These are phyloP conservation scores for Liodrosophila aerea DNA, from an alignment of 2,888 invertebrate species.

Conservation along the genomic window DNA sequence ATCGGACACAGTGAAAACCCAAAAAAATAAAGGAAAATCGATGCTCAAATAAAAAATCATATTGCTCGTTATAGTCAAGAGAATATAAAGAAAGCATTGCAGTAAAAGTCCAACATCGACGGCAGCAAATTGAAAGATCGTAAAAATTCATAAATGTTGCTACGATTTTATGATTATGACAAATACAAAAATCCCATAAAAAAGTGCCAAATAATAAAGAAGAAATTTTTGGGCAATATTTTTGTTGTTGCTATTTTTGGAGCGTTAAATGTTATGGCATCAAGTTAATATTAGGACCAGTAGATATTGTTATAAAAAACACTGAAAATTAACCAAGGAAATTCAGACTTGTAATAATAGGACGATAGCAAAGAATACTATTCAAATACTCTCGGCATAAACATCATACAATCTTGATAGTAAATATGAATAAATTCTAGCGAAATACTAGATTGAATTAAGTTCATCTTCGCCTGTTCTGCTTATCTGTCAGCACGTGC, in stretches of 20 bases:
- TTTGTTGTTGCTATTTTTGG: neutral
- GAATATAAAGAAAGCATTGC: constrained; percentile 19
- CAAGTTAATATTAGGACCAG: too few relatives aligned
- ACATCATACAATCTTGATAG: too few relatives aligned
- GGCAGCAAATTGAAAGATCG: constrained; percentile 53
- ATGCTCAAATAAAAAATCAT: constrained; percentile 23
- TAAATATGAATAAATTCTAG: too few relatives aligned
- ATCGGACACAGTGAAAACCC: neutral
- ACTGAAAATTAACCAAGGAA: too few relatives aligned
- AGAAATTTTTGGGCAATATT: neutral
- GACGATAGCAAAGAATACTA: too few relatives aligned
- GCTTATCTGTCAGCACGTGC: neutral
- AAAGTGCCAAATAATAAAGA: constrained; percentile 1
- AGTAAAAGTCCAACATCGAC: constrained; percentile 29
- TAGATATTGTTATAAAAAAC: too few relatives aligned
- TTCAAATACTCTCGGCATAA: too few relatives aligned
- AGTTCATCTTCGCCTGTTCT: too few relatives aligned
- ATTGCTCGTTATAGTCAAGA: constrained; percentile 21
- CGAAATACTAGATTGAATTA: too few relatives aligned
- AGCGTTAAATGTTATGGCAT: neutral
- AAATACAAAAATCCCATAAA: constrained; percentile 11
- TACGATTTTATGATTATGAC: constrained; percentile 36
- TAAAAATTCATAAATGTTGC: constrained; percentile 38
- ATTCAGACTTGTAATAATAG: too few relatives aligned
- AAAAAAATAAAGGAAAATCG: constrained; percentile 21